phyloP scores from a whole-genome alignment of 2,113 vertebrate genomes.

The Meriones unguiculatus region DNA sequence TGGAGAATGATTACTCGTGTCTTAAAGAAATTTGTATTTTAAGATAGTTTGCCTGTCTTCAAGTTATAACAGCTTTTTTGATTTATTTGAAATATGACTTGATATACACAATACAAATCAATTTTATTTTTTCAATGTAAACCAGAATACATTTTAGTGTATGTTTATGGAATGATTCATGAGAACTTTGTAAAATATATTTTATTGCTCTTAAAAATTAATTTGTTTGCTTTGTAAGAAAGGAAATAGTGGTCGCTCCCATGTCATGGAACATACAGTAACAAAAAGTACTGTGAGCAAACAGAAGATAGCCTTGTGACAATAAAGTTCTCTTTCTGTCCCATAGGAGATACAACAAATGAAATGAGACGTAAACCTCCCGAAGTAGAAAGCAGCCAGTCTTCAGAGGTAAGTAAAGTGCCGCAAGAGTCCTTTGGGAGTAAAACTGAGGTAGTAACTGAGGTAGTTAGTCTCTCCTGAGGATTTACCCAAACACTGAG shows the following conservation, averaged over 20 bases:
- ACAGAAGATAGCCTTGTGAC: neutral
- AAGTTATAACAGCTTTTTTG: constrained; percentile 16
- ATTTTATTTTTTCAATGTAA: constrained; percentile 55
- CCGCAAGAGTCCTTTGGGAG: neutral
- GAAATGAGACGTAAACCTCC: constrained; percentile 87
- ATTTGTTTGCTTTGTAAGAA: constrained; percentile 40
- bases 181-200: neutral
- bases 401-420: constrained; percentile 88
- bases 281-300: constrained; percentile 29
- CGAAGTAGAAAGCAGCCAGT: constrained; percentile 85
- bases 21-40: constrained; percentile 44
- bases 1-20: neutral
- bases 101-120: constrained; percentile 13
- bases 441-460: neutral
- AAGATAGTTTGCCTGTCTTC: constrained; percentile 39
- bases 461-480: neutral
- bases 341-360: constrained; percentile 90
- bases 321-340: neutral
- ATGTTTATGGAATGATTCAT: constrained; percentile 26
- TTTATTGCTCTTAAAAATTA: constrained; percentile 52
- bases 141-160: neutral
- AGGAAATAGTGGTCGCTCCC: neutral
- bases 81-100: constrained; percentile 46
- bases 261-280: neutral
- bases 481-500: neutral